Evolutionary conservation across 2,888 invertebrate genomes (phyloP).

Genomic region (Sarcophaga variegata): DNA sequence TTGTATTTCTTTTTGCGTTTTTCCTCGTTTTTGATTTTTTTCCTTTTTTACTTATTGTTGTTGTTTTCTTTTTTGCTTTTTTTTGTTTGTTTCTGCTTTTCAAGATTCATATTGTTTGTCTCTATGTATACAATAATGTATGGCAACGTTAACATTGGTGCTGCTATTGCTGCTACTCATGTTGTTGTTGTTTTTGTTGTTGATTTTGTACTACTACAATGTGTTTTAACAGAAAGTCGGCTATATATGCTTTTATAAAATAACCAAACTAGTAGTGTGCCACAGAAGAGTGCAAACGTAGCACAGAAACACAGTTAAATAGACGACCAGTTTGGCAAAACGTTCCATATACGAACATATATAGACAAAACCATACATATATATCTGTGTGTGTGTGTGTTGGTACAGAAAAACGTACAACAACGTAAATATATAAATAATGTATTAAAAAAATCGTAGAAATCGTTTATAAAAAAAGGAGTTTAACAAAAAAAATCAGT

Average conservation of each 20-base stretch:
- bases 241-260: conserved; percentile 67
- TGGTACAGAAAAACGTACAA: conserved; percentile 9
- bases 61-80: conserved; percentile 35
- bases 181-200: conserved; percentile 5
- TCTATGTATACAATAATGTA: conserved; percentile 31
- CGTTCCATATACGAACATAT: conserved; percentile 56
- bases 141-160: conserved; percentile 46
- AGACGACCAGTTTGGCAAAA: conserved; percentile 44
- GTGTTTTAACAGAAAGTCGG: conserved; percentile 66
- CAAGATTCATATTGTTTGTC: conserved; percentile 27
- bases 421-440: conserved; percentile 20
- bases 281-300: conserved; percentile 70
- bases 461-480: conserved; percentile 12
- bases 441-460: neutral
- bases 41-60: neutral
- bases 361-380: conserved; percentile 8
- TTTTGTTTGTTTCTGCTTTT: conserved; percentile 51
- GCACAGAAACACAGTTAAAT: conserved; percentile 67
- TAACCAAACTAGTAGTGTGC: conserved; percentile 66
- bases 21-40: conserved; percentile 5
- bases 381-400: too few species aligned
- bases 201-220: conserved; percentile 47
- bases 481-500: conserved; percentile 24
- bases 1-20: conserved; percentile 28
- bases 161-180: neutral